phyloP scores from a whole-genome alignment of 2,888 invertebrate species.

The Eremobia ochroleuca region DNA sequence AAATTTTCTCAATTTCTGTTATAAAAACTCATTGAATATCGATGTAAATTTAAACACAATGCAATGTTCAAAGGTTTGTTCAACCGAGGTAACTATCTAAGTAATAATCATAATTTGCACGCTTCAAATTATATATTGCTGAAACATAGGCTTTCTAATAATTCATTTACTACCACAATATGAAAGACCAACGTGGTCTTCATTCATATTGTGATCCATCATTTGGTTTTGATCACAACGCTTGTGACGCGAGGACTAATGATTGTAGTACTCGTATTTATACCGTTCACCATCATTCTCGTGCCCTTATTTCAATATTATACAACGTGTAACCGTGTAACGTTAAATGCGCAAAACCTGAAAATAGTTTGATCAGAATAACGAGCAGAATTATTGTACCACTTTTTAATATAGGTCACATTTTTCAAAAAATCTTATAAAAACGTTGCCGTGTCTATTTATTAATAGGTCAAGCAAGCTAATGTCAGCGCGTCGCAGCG shows the following conservation, averaged over 20 bases:
- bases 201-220: not conserved
- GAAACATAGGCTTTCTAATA: not conserved
- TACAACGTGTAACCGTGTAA: no score
- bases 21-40: not conserved
- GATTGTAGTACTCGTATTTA: not conserved
- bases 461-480: no score
- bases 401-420: no score
- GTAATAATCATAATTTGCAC: not conserved
- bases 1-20: not conserved
- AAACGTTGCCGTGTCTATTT: no score
- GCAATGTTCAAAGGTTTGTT: constrained; percentile 31
- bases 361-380: no score
- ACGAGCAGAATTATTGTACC: no score
- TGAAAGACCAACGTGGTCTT: not conserved
- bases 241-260: not conserved
- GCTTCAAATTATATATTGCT: not conserved
- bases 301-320: not conserved
- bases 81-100: not conserved
- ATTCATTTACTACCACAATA: not conserved
- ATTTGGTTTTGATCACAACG: not conserved
- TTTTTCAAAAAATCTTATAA: no score
- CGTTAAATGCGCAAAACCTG: no score
- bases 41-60: constrained; percentile 18
- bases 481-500: no score
- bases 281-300: not conserved